phyloP scores from a whole-genome alignment of 2,888 invertebrate genomes.

The Dryocosmus kuriphilus region DNA sequence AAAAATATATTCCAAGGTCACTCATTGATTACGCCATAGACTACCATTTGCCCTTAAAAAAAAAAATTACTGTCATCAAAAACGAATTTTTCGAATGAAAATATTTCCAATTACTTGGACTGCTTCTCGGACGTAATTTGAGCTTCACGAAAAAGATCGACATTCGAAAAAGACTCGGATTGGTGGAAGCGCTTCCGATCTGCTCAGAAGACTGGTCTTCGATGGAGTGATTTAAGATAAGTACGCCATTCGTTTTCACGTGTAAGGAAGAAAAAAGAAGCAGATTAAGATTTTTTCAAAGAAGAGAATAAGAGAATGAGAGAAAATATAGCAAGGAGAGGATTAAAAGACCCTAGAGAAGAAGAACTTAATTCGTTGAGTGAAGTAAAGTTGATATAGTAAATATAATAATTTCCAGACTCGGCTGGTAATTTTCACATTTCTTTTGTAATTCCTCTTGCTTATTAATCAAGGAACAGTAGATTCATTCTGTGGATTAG shows the following conservation, averaged over 20 bases:
- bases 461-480: neutral
- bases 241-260: conserved; percentile 64
- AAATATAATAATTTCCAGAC: neutral
- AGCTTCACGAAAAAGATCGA: conserved; percentile 46
- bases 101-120: conserved; percentile 46
- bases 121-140: conserved; percentile 38
- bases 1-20: too few species aligned
- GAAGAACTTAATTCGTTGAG: neutral
- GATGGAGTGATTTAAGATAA: conserved; percentile 67
- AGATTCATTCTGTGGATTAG: neutral
- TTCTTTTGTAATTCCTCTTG: neutral
- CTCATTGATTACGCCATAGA: too few species aligned
- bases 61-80: too few species aligned
- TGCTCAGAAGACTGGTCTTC: conserved; percentile 55
- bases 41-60: too few species aligned
- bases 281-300: conserved; percentile 45
- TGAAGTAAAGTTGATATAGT: neutral
- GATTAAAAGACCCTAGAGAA: neutral
- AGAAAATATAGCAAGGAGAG: neutral
- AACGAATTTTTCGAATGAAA: neutral
- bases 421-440: neutral
- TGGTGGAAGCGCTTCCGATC: conserved; percentile 46
- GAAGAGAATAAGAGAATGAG: conserved; percentile 46
- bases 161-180: conserved; percentile 34
- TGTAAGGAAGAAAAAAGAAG: conserved; percentile 56